Evolutionary conservation across 1,140 invertebrate species (phyloP), one percentile per base, ranked within the genome.

Genomic region (Philotrypesis tridentata): DNA sequence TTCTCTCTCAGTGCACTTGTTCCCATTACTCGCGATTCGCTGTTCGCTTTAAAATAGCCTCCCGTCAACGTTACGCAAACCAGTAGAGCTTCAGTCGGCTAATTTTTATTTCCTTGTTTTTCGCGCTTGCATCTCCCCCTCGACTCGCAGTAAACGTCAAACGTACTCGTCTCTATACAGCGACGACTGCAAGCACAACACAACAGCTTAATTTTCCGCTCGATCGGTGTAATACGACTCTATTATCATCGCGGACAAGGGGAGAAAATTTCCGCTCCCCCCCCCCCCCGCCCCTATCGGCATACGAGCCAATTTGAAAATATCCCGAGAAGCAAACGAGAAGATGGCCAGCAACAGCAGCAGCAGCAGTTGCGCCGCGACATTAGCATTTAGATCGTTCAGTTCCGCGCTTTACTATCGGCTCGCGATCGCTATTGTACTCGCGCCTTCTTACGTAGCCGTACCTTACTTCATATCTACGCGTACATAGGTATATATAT

Each of bases 341-440:
- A n/a, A 55, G 21, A 55, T 55, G 6, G 17, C 48, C 48, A 55
- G 48, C 21, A 55, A 17, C 48, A 43, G 40, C 40, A 43, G 3
- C 33, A 37, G 3, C 33, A 37, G 1, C 29, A 40, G n/a, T n/a
- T n/a, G n/a, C n/a, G n/a, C 67, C 3, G 12, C 6, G 9, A n/a
- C 79, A 80, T 80, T 80, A 80, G 70, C 79, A 80, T 80, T 80
- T 80, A 80, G 70, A 80, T 65, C 71, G 71, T 65, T 8, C 33
- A 67, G 67, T 80, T 80, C 61, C 5, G 14, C 33, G 43, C 72
- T 73, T 80, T 80, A 80, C 40, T 37, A 73, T 37, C 55, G 33
- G 17, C 0, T 29, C 11, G 33, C 79, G 27, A 81, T 81, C 43
- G 61, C 29, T 55, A 55, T 55, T 55, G 17, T 55, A 7, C 48